These are phyloP conservation scores for Trichechus manatus DNA, from an alignment of 2,113 vertebrate species.

Conservation along the genomic window DNA sequence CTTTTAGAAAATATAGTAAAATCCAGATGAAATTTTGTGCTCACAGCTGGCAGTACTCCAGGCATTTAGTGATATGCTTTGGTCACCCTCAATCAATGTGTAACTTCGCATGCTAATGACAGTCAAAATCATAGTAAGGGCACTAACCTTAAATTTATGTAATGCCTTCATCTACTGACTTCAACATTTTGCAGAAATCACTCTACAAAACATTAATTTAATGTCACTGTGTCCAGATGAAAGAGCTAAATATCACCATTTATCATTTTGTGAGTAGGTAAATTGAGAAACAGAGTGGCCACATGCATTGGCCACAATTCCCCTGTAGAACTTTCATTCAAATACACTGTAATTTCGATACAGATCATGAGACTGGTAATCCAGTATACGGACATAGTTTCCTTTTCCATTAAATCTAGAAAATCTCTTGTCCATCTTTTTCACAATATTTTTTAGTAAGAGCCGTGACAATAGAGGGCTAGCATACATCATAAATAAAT, in stretches of 20 bases:
- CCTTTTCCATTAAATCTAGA: neutral
- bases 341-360: neutral
- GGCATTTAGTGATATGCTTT: neutral
- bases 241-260: conserved; percentile 26
- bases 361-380: neutral
- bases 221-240: neutral
- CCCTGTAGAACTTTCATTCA: neutral
- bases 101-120: neutral
- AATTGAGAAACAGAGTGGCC: conserved; percentile 8
- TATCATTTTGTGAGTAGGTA: neutral
- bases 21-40: conserved; percentile 16
- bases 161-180: conserved; percentile 26
- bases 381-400: neutral
- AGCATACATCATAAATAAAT: neutral
- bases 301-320: neutral
- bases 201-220: conserved; percentile 15
- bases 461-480: neutral
- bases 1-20: conserved; percentile 27
- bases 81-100: neutral
- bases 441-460: neutral
- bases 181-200: conserved; percentile 15
- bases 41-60: neutral
- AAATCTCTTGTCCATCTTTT: neutral
- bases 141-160: conserved; percentile 22
- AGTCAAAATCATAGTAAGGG: conserved; percentile 38